phyloP scores from a whole-genome alignment of 2,113 vertebrate genomes.

The Dolichotis patagonum region DNA sequence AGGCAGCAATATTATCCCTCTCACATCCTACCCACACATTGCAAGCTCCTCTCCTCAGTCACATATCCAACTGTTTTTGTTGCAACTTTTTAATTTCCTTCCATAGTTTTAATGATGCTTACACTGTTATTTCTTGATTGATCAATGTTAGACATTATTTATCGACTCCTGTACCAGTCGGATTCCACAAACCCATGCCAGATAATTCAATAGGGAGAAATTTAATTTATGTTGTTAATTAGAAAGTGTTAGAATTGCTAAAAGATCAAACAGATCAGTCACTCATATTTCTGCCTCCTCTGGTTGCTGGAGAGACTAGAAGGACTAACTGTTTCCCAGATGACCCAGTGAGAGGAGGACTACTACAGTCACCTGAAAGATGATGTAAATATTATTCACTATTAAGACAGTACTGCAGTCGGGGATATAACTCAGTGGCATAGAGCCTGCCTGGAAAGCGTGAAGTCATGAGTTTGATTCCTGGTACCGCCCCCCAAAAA shows the following conservation, averaged over 20 bases:
- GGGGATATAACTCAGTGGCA: too few species aligned
- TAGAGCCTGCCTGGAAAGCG: too few species aligned
- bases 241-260: constrained; percentile 28
- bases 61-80: neutral
- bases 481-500: too few species aligned
- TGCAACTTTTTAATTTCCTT: neutral
- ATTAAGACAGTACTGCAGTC: neutral
- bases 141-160: constrained; percentile 39
- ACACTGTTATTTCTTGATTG: constrained; percentile 38
- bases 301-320: neutral
- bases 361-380: neutral
- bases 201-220: constrained; percentile 39
- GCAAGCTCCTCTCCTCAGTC: neutral
- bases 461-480: too few species aligned
- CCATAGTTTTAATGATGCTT: constrained; percentile 43
- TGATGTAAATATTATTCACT: neutral
- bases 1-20: neutral
- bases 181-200: constrained; percentile 24
- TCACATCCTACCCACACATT: neutral
- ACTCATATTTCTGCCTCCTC: neutral
- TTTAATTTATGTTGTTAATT: neutral
- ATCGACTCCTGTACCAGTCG: neutral
- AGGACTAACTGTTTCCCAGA: neutral
- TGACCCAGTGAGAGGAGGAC: neutral
- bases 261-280: neutral